These are phyloP conservation scores for Macrobrachium rosenbergii DNA, from an alignment of 1,140 invertebrate genomes.

Conservation along the genomic window DNA sequence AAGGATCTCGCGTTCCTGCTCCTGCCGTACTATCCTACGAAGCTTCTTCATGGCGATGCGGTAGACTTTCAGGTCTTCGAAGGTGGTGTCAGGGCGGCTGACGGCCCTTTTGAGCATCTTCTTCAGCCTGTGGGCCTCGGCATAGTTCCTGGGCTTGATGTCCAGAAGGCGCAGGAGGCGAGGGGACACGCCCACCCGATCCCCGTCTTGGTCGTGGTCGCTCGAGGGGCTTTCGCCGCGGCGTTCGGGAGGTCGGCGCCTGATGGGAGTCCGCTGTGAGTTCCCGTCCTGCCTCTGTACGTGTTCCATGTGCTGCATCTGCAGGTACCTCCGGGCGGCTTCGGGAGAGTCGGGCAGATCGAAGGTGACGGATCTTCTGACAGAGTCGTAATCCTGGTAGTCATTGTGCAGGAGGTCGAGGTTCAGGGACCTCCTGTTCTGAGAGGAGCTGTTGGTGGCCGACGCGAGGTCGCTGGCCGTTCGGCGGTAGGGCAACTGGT, in stretches of 20 bases:
- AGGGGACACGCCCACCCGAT: constrained; percentile 2
- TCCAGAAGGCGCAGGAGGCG: constrained; percentile 26
- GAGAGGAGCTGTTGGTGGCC: not conserved
- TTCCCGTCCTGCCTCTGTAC: not conserved
- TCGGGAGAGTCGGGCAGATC: constrained; percentile 41
- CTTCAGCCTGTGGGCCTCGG: constrained; percentile 62
- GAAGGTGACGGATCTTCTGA: constrained; percentile 33
- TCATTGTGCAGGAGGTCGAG: constrained; percentile 37
- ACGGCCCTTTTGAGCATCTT: constrained; percentile 63
- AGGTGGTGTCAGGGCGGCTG: constrained; percentile 63
- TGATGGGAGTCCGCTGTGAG: not conserved
- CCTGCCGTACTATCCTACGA: constrained; percentile 51
- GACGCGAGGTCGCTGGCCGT: constrained; percentile 26
- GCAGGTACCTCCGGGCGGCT: constrained; percentile 31
- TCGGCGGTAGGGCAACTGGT: constrained; percentile 26
- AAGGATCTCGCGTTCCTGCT: constrained; percentile 62
- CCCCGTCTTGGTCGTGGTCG: not conserved
- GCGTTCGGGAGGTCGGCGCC: constrained; percentile 30
- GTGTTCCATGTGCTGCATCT: not conserved
- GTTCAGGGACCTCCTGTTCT: constrained; percentile 44
- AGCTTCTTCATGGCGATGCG: constrained; percentile 62
- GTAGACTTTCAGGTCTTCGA: constrained; percentile 65
- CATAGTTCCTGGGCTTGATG: constrained; percentile 47
- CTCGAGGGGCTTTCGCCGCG: not conserved
- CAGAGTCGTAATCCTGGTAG: not conserved